Evolutionary conservation across 2,888 invertebrate genomes (phyloP), one percentile per base, ranked within the genome.

Genomic region (Ecdyonurus torrentis): DNA sequence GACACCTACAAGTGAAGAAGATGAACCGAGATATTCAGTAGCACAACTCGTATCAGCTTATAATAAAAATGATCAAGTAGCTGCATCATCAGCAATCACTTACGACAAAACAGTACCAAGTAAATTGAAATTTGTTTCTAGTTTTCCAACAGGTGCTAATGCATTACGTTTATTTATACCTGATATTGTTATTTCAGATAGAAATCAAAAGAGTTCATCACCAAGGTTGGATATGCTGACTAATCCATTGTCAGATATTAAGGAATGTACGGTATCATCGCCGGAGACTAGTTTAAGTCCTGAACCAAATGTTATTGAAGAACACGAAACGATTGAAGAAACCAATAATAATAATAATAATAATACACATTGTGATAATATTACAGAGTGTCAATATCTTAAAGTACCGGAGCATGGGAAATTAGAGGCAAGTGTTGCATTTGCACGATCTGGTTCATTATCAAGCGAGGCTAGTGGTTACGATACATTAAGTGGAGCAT

Each of bases 1-100:
- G 18, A 18, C n/a, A 20, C 2, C 19, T 23, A n/a, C 7, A 5
- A 20, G 55, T 18, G 75, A 76, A 55, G 73, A 68, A 60, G 76
- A 76, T 1, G 77, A 77, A 65, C 77, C 77, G 0, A 74, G 76
- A 61, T 78, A 74, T 67, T 74, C 76, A 0, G 78, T 78, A 0
- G 75, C 77, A 2, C 78, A 78, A 65, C 67, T 78, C 15, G 74
- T 78, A 1, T 75, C 76, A 1, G 78, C 77, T 3, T 78, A 77
- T 67, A 77, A 77, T 67, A 74, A 74, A 52, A 77, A 78, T 64
- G 77, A 78, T 66, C 77, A 77, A 66, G 73, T 77, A 1, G 75
- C 37, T 58, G 58, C 50, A 15, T 22, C 25, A n/a, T 58, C 55
- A 7, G 22, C 25, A 18, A 58, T 23, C 2, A 53, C 61, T 7